Evolutionary conservation across 2,113 vertebrate species (phyloP).

Genomic region (Microtus ochrogaster): DNA sequence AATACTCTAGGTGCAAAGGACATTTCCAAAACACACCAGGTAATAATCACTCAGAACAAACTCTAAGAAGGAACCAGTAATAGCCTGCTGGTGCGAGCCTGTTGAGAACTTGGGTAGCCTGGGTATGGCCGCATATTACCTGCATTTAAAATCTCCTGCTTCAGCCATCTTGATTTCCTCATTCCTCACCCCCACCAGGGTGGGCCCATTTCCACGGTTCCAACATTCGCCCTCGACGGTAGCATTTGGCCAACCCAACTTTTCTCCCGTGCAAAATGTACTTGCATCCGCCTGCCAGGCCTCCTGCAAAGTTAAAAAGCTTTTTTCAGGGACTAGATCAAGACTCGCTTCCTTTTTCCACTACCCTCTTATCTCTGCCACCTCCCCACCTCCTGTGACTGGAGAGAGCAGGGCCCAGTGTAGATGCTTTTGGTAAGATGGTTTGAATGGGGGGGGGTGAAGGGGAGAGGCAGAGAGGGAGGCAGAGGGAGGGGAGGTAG

Average conservation of each 20-base stretch:
- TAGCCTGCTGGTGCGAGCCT: background rate
- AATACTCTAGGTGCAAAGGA: constrained; percentile 61
- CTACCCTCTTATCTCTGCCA: background rate
- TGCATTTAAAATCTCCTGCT: background rate
- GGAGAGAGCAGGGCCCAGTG: background rate
- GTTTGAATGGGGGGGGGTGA: background rate
- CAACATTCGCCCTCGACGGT: background rate
- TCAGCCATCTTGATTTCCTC: background rate
- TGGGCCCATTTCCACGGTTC: background rate
- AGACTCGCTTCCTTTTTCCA: background rate
- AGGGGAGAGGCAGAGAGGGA: background rate
- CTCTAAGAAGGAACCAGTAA: background rate
- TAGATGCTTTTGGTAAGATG: background rate
- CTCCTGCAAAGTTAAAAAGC: background rate
- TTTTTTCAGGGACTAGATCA: background rate
- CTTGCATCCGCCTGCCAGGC: background rate
- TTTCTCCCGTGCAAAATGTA: background rate
- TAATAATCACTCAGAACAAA: constrained; percentile 36
- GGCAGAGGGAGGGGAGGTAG: background rate
- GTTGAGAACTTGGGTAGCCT: background rate
- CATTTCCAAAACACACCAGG: constrained; percentile 50
- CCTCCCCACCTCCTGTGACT: background rate
- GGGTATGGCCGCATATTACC: background rate
- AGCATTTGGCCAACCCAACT: background rate
- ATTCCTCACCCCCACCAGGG: background rate